phyloP scores from a whole-genome alignment of 2,797 vertebrate genomes.

The Pteronotus mesoamericanus region DNA sequence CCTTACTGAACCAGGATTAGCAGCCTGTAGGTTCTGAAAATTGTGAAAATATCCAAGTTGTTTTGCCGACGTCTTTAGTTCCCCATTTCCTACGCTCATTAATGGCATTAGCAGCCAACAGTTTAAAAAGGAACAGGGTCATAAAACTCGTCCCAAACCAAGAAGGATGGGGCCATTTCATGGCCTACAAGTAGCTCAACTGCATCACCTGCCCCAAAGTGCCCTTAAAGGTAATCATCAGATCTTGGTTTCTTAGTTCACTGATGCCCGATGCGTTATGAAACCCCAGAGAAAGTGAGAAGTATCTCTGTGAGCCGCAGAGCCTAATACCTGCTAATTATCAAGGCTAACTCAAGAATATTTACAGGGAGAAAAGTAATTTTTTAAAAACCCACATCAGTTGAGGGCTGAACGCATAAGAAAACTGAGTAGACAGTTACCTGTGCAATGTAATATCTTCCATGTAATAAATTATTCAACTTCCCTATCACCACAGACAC shows the following conservation, averaged over 20 bases:
- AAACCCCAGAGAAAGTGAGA: slow-evolving; percentile 31
- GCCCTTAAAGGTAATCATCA: slow-evolving; percentile 20
- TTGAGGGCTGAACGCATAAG: neutral
- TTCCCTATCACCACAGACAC: neutral
- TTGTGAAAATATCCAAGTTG: neutral
- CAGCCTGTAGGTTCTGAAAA: neutral
- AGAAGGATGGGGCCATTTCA: neutral
- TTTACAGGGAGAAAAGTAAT: neutral
- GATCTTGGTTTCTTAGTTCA: slow-evolving; percentile 35
- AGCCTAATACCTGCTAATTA: neutral
- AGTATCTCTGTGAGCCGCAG: neutral
- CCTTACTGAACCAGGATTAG: neutral
- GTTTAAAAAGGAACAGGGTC: neutral
- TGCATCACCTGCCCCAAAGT: neutral
- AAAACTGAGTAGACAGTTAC: neutral
- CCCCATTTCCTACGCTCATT: neutral
- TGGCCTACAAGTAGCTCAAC: neutral
- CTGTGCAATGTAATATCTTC: neutral
- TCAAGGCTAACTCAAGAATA: slow-evolving; percentile 14
- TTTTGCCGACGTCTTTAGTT: neutral
- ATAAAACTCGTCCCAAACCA: slow-evolving; percentile 8
- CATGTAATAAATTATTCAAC: neutral
- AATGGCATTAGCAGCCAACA: neutral
- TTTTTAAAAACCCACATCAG: neutral
- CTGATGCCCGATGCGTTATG: slow-evolving; percentile 47